Conservation (phyloP, 1,140 invertebrate species). For the Drosophila takahashii region DNA sequence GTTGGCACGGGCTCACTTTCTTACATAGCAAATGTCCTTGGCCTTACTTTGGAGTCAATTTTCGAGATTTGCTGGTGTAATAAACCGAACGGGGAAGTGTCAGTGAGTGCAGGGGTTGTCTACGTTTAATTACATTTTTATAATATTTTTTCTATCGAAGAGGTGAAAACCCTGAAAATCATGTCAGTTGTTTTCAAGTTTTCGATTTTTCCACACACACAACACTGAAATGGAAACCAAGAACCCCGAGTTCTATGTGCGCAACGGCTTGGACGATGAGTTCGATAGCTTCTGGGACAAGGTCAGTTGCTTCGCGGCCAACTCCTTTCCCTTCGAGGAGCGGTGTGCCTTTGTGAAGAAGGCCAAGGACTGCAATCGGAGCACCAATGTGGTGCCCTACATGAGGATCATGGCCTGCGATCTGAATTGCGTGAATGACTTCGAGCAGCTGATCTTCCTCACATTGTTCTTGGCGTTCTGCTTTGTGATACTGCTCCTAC, state of each 20-base stretch:
- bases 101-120: background rate
- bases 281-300: constrained; percentile 17
- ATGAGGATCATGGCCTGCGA: constrained; percentile 32
- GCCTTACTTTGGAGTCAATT: background rate
- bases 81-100: background rate
- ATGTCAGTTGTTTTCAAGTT: background rate
- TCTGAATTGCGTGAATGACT: constrained; percentile 15
- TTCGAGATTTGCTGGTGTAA: background rate
- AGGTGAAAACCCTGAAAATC: background rate
- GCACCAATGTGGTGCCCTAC: constrained; percentile 33
- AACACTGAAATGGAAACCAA: background rate
- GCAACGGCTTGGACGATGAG: constrained; percentile 23
- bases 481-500: constrained; percentile 6
- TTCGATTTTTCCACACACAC: background rate
- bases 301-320: constrained; percentile 32
- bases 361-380: constrained; percentile 14
- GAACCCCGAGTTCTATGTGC: no score
- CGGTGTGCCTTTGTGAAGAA: constrained; percentile 32
- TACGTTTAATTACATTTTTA: background rate
- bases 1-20: background rate
- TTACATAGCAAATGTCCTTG: constrained; percentile 13
- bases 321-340: constrained; percentile 14
- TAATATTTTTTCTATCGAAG: background rate
- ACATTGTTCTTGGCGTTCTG: constrained; percentile 13
- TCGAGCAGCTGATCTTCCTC: constrained; percentile 18